Evolutionary conservation across 2,113 vertebrate genomes (phyloP), one percentile per base, ranked within the genome.

Genomic region (Takifugu bimaculatus): DNA sequence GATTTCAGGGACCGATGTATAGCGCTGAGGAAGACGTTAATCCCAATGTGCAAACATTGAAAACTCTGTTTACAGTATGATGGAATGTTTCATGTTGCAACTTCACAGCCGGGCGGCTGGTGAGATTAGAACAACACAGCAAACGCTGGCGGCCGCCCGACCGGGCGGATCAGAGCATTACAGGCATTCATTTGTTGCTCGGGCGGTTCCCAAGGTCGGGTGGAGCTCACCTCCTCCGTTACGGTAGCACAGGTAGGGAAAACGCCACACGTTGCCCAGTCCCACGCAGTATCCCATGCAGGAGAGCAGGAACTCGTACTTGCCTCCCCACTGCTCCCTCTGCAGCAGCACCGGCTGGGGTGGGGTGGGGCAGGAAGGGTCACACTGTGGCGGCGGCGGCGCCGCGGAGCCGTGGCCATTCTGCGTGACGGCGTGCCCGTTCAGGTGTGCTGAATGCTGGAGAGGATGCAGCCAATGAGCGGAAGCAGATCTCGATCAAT

Each of bases 201-300:
- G 20, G 67, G 26, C 11, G 35, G 13, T 32, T 35, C 47, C 29
- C 48, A 29, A 63, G 26, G 26, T 35, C 15, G 32, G 29, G 0
- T 20, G 29, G 63, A 11, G 0, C 93, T 88, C 69, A 93, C 93
- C 92, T 88, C 93, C 93, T 70, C 93, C 93, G 1, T 94, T 94
- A 54, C 92, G 91, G 70, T 94, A 93, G 72, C 92, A 94, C 42
- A 94, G 91, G 72, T 93, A 93, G 0, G 92, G 92, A 60, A 93
- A 92, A 43, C 91, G 82, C 91, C 92, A 93, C 43, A 93, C 92
- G 25, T 93, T 93, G 15, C 90, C 92, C 42, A 93, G 86, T 6
- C 92, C 92, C 25, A 93, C 92, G 1, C 92, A 93, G 77, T 93
- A 93, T 9, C 93, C 93, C 0, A 94, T 70, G 62, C 91, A 94